These are phyloP conservation scores for Antedon mediterranea DNA, from an alignment of 53 echinoderm and acorn worm genomes.

Conservation along the genomic window DNA sequence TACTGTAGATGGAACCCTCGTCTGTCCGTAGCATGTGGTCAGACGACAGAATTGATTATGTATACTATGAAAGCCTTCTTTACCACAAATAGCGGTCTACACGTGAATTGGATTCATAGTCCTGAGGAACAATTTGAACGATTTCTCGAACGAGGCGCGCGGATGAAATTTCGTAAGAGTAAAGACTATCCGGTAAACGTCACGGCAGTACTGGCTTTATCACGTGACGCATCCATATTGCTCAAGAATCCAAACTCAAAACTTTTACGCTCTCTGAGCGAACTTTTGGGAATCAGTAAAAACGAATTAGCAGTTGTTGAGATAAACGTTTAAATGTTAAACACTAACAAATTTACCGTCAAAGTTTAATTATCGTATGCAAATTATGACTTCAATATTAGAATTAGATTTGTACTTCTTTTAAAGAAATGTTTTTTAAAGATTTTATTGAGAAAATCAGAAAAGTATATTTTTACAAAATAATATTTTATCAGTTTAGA, in stretches of 20 bases:
- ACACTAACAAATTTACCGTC: too few species aligned
- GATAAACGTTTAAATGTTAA: not conserved
- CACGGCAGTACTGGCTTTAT: not conserved
- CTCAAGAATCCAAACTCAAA: constrained; percentile 19
- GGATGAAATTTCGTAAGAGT: constrained; percentile 12
- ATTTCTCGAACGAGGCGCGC: constrained; percentile 6
- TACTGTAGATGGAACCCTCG: constrained; percentile 24
- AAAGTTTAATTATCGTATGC: too few species aligned
- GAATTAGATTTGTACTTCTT: too few species aligned
- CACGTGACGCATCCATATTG: constrained; percentile 24
- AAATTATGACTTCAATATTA: too few species aligned
- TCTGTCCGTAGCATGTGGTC: constrained; percentile 16
- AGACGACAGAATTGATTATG: constrained; percentile 34
- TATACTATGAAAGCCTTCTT: constrained; percentile 41
- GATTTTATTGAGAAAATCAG: too few species aligned
- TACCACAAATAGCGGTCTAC: constrained; percentile 26
- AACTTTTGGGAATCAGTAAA: constrained; percentile 5
- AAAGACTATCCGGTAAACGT: not conserved
- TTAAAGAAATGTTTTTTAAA: too few species aligned
- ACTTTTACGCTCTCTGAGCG: constrained; percentile 12
- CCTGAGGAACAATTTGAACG: not conserved
- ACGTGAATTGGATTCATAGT: constrained; percentile 21
- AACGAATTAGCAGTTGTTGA: not conserved
- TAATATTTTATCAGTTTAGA: too few species aligned
- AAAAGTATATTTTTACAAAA: too few species aligned